Base-by-base conservation (phyloP, 2,888 invertebrate species). In the Schizotus pectinicornis region DNA sequence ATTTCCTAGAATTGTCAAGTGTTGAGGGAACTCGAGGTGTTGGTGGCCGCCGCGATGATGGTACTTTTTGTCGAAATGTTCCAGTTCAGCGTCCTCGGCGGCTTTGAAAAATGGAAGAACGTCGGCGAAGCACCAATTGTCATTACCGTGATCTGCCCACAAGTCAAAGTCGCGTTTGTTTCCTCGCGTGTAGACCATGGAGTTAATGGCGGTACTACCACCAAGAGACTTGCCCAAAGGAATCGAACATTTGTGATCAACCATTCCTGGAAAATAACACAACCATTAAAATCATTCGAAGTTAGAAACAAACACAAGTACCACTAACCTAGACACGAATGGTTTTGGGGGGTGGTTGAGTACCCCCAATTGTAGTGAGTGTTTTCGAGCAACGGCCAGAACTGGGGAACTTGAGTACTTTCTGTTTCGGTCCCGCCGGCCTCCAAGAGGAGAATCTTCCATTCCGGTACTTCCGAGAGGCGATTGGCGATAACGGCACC, bases 111-210 rank as follows among this genome's bases (percentile, higher is more conserved):
- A 92, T 0, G 88, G 88, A 9, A 90, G 73, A 0, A 91, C 88
- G 12, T 90, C 85, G 22, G 85, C 79, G 82, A 85, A 91, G 45
- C 87, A 84, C 92, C 92, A 92, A 0, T 89, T 90, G 0, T 82
- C 77, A 73, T 90, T 90, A 0, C 90, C 92, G 70, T 86, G 74
- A 0, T 80, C 80, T 8, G 85, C 85, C 94, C 94, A 94, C 3
- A 82, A 79, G 70, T 94, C 88, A 74, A 90, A 94, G 72, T 94
- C 93, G 2, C 81, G 78, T 0, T 83, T 82, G 67, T 87, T 84
- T 7, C 90, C 92, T 60, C 91, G 80, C 0, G 89, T 89, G 69
- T 90, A 91, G 69, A 90, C 86, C 92, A 94, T 92, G 67, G 88
- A 88, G 74, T 94, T 94, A 7, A 93, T 80, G 0, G 90, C 87